Evolutionary conservation across 2,888 invertebrate genomes (phyloP).

Genomic region (Uloborus plumipes): DNA sequence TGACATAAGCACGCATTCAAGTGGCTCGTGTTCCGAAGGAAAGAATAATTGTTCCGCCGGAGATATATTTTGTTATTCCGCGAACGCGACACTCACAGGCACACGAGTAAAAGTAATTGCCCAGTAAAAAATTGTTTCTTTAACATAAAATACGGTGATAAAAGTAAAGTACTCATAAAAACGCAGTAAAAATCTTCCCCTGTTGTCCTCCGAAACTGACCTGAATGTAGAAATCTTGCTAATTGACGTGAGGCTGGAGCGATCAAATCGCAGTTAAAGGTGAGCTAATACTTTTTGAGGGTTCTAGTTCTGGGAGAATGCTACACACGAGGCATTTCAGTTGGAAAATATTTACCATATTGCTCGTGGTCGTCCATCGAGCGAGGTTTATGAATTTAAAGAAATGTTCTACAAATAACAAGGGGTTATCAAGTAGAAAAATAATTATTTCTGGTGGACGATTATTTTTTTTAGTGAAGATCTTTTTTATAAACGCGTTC

Average conservation of each 20-base stretch:
- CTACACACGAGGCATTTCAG: not conserved
- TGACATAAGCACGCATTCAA: no score
- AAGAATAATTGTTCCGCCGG: no score
- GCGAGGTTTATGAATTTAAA: no score
- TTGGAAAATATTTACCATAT: not conserved
- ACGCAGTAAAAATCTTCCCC: slow-evolving; percentile 33
- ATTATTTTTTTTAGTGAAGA: no score
- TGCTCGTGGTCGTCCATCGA: not conserved
- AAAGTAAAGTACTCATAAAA: slow-evolving; percentile 56
- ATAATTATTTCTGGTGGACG: no score
- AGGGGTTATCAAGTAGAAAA: no score
- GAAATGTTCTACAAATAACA: no score
- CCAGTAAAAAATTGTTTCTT: slow-evolving; percentile 40
- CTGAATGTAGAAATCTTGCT: slow-evolving; percentile 22
- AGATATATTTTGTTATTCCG: no score
- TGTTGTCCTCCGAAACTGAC: not conserved
- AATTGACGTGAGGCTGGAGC: slow-evolving; percentile 34
- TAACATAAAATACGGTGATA: slow-evolving; percentile 58
- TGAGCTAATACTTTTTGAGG: not conserved
- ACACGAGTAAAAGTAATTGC: slow-evolving; percentile 31
- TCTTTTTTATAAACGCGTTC: no score
- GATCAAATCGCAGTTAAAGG: slow-evolving; percentile 50
- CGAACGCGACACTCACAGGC: not conserved
- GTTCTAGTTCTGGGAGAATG: not conserved
- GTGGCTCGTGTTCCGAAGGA: no score